These are phyloP conservation scores for Anorthoa munda DNA, from an alignment of 2,888 invertebrate species.

Conservation along the genomic window DNA sequence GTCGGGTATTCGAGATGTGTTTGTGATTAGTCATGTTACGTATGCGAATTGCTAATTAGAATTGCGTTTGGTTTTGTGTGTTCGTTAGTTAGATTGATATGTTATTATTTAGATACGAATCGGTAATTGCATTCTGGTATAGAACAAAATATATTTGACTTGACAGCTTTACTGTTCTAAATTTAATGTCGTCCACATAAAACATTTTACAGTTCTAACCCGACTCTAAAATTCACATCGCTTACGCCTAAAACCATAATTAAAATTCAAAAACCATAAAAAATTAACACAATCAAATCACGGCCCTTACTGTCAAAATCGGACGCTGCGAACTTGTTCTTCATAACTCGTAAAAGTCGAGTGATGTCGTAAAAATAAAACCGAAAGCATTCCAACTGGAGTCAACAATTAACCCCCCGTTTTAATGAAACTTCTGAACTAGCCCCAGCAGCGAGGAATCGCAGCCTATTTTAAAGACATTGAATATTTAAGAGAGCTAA, in stretches of 20 bases:
- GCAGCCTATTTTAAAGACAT: conserved; percentile 91
- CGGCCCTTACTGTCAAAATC: conserved; percentile 74
- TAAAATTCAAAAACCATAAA: conserved; percentile 67
- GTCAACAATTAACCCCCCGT: conserved; percentile 88
- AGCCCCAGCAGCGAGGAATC: conserved; percentile 81
- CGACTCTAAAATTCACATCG: conserved; percentile 50
- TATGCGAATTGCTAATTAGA: conserved; percentile 67
- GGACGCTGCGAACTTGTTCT: conserved; percentile 74
- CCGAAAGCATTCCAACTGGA: conserved; percentile 80
- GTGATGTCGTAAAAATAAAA: conserved; percentile 85
- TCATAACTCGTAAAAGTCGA: conserved; percentile 82
- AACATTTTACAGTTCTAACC: conserved; percentile 57
- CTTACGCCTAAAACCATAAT: conserved; percentile 61
- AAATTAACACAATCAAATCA: conserved; percentile 72
- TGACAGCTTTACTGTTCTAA: conserved; percentile 10
- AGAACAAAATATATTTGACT: conserved; percentile 9
- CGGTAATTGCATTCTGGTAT: conserved; percentile 6
- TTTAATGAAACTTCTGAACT: conserved; percentile 89
- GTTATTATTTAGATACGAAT: conserved; percentile 27
- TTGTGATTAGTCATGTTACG: conserved; percentile 69
- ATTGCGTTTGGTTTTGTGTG: conserved; percentile 54
- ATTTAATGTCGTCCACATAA: conserved; percentile 36
- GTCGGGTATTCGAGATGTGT: conserved; percentile 67
- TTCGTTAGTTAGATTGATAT: conserved; percentile 41
- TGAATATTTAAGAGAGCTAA: conserved; percentile 91